phyloP scores from a whole-genome alignment of 2,113 vertebrate genomes.

The Cygnus atratus region DNA sequence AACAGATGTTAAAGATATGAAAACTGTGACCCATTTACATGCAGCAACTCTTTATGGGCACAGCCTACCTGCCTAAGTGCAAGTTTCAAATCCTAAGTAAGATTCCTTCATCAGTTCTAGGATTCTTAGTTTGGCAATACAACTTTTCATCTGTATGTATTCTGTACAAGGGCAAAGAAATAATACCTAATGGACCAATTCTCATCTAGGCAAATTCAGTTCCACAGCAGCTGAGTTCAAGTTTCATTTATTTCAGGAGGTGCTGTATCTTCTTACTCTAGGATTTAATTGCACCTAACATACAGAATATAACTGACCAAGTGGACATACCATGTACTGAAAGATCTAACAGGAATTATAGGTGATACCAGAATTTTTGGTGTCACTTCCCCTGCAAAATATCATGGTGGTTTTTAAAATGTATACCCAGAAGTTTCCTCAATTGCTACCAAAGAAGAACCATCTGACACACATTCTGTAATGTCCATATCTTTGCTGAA shows the following conservation, averaged over 20 bases:
- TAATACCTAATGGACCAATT: neutral
- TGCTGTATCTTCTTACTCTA: neutral
- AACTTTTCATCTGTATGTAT: neutral
- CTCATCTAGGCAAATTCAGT: neutral
- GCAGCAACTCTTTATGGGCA: slow-evolving; percentile 58
- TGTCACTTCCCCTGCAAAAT: neutral
- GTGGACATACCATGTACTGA: neutral
- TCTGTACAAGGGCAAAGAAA: neutral
- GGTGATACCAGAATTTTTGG: neutral
- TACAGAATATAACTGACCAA: neutral
- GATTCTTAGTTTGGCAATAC: neutral
- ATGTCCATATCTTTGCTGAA: neutral
- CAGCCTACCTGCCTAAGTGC: slow-evolving; percentile 36
- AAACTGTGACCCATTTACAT: slow-evolving; percentile 84
- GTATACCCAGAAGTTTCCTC: neutral
- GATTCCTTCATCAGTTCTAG: neutral
- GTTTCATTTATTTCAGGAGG: neutral
- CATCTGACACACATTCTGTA: neutral
- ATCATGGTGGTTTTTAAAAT: neutral
- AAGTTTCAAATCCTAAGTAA: neutral
- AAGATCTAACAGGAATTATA: neutral
- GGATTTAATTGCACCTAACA: neutral
- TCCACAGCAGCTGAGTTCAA: neutral
- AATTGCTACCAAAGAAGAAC: neutral
- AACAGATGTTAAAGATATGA: slow-evolving; percentile 83